Base-by-base conservation (phyloP, 1,140 invertebrate genomes). In the Archivesica marissinica region DNA sequence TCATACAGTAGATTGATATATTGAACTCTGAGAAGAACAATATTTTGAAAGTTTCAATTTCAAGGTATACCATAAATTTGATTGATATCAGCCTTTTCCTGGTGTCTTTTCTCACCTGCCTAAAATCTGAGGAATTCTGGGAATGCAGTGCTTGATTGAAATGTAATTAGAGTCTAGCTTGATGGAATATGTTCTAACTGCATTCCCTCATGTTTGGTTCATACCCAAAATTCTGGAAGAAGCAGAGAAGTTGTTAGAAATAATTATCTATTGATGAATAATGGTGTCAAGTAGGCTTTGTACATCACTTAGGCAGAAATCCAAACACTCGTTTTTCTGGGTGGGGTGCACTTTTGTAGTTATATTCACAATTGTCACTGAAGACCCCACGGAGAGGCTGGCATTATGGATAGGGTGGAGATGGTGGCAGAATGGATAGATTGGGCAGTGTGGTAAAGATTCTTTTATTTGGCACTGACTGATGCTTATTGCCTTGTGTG, bases 11-110 rank as follows among this genome's bases (percentile, higher is more conserved):
- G 15, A 20, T 13, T 20, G 38, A 28, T 59, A 25, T 28, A 9
- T 35, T 35, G 59, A 64, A 64, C 59, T 17, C 59, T 33, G 30
- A 64, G 30, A 64, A 47, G 35, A 72, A 41, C 68, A 72, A 72
- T 72, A 72, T 72, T 72, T 72, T 72, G 68, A 72, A 72, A 72
- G 41, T 72, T 44, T 72, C 25, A 28, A 15, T 72, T 72, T 72
- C 68, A 52, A 72, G 68, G 50, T 72, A 50, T 33, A 41, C 20
- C 28, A 72, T 47, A 41, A 72, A 72, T 72, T 72, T 72, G 68
- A 47, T 72, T 72, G 41, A 44, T 72, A 47, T 72, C n/a, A n/a
- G n/a, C 15, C 11, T 44, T 72, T 44, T 47, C 41, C 23, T 23
- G n/a, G 23, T 72, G 68, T 72, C 68, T 72, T 47, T 72, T 72